Base-by-base conservation (phyloP, 2,888 invertebrate genomes). In the Adelphocoris suturalis region DNA sequence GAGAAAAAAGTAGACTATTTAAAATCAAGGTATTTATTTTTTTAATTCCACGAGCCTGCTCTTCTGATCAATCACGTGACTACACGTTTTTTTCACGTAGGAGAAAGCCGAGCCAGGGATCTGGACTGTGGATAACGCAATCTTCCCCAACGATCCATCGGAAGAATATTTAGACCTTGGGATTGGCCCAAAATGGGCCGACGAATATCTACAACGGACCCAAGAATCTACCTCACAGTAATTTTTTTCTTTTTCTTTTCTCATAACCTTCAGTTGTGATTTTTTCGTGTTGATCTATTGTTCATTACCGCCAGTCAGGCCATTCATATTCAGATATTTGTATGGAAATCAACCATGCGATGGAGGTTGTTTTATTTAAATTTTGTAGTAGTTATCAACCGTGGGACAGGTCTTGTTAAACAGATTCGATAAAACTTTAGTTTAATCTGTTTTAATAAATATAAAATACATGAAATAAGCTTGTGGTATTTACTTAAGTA, bases 131-230 rank as follows among this genome's bases (percentile, higher is more conserved):
- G 93, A 94, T 91, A 92, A 19, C 61, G n/a, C 89, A 27, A 23
- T 28, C 14, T 28, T 14, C 23, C 87, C 93, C 11, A 92, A 93
- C 89, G 93, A 93, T 91, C 91, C 92, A 85, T 92, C 90, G 19
- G 93, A 93, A 91, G 93, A 93, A 37, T 93, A 93, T 91, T 52
- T 84, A 23, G 94, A 94, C 92, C 91, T 94, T 84, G 94, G 94
- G 37, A 93, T 94, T 91, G 94, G 94, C 14, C 94, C 94, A n/a
- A 94, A 95, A 86, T 96, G 96, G 96, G 95, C 95, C 11, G 94
- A 94, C 90, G 96, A 96, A 92, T 96, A 95, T 93, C 92, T 94
- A 27, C 94, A 94, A 90, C 89, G 90, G 37, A 89, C 89, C 55
- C 82, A 80, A 81, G 81, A 86, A 14, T 78, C 88, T 4, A 27